Conservation (phyloP, 2,888 invertebrate genomes). For the Diabrotica balteata region DNA sequence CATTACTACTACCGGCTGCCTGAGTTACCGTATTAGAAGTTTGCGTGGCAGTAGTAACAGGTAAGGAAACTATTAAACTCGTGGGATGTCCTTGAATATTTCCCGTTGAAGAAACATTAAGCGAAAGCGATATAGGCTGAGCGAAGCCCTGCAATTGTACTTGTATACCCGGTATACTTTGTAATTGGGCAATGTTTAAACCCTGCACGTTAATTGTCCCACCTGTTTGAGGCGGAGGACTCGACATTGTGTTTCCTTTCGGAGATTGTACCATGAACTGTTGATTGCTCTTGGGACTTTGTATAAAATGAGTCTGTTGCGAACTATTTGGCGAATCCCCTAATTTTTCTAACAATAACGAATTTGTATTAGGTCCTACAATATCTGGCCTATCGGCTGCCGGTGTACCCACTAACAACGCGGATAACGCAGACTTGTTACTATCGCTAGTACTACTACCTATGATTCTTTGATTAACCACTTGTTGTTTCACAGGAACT, state of each 20-base stretch:
- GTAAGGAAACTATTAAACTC: conserved; percentile 57
- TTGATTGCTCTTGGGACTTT: conserved; percentile 49
- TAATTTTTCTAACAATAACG: conserved; percentile 63
- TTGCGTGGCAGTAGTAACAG: conserved; percentile 54
- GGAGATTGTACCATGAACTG: conserved; percentile 51
- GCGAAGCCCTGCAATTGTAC: conserved; percentile 83
- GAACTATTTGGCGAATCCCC: conserved; percentile 59
- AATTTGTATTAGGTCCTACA: conserved; percentile 63
- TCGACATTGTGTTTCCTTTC: conserved; percentile 61
- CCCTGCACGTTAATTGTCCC: conserved; percentile 68
- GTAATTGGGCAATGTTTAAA: conserved; percentile 74
- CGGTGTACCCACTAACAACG: conserved; percentile 67
- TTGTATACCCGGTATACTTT: conserved; percentile 75
- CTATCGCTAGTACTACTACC: conserved; percentile 35
- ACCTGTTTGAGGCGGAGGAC: conserved; percentile 60
- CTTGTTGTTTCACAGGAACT: conserved; percentile 55
- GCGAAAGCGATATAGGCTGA: conserved; percentile 83
- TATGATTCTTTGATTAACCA: conserved; percentile 42
- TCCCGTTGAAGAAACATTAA: conserved; percentile 74
- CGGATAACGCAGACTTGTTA: conserved; percentile 63
- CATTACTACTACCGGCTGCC: conserved; percentile 40
- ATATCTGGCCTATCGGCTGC: conserved; percentile 67
- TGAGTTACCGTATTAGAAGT: conserved; percentile 57
- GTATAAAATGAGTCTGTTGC: conserved; percentile 49
- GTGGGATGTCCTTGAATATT: conserved; percentile 62